Evolutionary conservation across 2,888 invertebrate species (phyloP), one percentile per base, ranked within the genome.

Genomic region (Sminthurinus aureus): DNA sequence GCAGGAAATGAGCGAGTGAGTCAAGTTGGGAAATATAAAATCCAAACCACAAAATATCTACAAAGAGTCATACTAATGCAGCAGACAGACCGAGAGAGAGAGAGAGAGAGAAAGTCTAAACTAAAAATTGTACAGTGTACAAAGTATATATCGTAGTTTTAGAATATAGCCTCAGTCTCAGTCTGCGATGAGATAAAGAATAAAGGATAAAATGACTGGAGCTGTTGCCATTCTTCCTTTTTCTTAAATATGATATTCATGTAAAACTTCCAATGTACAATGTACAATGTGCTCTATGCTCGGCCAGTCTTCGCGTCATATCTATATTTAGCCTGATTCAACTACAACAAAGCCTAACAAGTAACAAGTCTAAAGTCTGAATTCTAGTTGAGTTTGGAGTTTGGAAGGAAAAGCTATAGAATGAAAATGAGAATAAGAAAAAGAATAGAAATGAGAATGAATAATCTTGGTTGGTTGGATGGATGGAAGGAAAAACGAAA

Each of bases 371-470:
- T 67, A 79, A 51, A 81, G 79, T n/a, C 69, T 51, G 83, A 81
- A 81, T 51, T 75, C 22, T 69, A 77, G 78, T 64, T 67, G 51
- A 75, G 74, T 74, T 71, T 18, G 83, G 26, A 69, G 74, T 52
- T 3, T 20, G 50, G 58, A 18, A 75, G 11, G 38, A 75, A 82
- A 26, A 74, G 73, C 26, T 58, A 26, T 13, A 64, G 20, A 69
- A 38, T 88, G 87, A 87, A 89, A 89, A 87, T 78, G 83, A 85
- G 80, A 83, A 82, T 58, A 84, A 84, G 79, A 79, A 50, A 64
- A 84, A 88, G 85, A 85, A 82, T 18, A 38, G 50, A 69, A 50
- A 79, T 79, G 84, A 89, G 89, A 88, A 86, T 86, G 86, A 86
- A 85, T 86, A 86, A 86, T 86, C 84, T 83, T 74, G 81, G 64